These are phyloP conservation scores for Entosphenus tridentatus DNA, from an alignment of 2,113 vertebrate genomes.

Conservation along the genomic window DNA sequence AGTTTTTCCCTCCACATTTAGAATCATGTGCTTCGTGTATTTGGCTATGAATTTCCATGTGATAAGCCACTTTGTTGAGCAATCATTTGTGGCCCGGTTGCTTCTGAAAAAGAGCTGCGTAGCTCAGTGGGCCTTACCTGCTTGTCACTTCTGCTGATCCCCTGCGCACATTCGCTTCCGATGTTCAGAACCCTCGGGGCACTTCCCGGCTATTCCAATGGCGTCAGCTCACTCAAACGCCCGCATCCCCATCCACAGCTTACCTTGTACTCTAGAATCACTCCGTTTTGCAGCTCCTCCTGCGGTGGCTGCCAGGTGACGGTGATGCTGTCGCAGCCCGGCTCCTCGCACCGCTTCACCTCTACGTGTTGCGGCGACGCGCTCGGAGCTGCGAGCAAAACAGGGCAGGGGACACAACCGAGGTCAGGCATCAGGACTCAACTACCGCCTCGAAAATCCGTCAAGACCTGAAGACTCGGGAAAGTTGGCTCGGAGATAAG, in stretches of 20 bases:
- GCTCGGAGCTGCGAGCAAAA: slow-evolving; percentile 40
- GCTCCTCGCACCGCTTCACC: slow-evolving; percentile 66
- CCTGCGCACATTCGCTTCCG: slow-evolving; percentile 14
- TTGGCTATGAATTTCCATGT: too few species aligned
- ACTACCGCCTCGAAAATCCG: too few species aligned
- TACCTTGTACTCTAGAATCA: slow-evolving; percentile 96
- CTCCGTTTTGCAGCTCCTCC: slow-evolving; percentile 67
- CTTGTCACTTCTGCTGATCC: slow-evolving; percentile 13
- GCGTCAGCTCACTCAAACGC: too few species aligned
- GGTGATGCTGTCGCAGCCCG: slow-evolving; percentile 50
- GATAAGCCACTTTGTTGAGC: too few species aligned
- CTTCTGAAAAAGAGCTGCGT: slow-evolving; percentile 23
- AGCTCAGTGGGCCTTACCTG: slow-evolving; percentile 15
- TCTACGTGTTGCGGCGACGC: slow-evolving; percentile 74
- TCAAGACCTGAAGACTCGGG: too few species aligned
- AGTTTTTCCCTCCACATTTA: too few species aligned
- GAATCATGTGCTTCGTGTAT: too few species aligned
- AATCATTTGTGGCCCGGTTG: slow-evolving; percentile 11
- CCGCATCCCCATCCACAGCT: slow-evolving; percentile 4
- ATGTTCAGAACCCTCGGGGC: background rate
- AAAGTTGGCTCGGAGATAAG: too few species aligned
- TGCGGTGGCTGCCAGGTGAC: slow-evolving; percentile 87
- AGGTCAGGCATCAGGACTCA: too few species aligned
- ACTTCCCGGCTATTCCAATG: too few species aligned
- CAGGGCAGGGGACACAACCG: background rate